A percentile compares a stretch with the other conserved stretches of the same genome.
Evolutionary conservation across 1,140 invertebrate species (phyloP).

Genomic region (Heliothis subflexa): DNA sequence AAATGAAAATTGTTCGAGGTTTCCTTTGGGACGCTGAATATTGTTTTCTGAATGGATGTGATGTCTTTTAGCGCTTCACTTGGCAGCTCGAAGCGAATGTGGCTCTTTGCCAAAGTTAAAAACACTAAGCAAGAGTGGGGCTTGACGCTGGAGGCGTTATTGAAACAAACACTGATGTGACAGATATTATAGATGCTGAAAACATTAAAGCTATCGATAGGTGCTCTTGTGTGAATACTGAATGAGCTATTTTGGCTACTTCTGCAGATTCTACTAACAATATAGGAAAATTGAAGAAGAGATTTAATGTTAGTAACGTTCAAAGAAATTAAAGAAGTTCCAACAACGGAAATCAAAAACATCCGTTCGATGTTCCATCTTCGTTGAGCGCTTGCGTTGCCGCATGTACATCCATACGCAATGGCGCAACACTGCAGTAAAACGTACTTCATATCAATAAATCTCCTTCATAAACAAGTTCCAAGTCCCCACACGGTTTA

Average conservation of each 20-base stretch:
- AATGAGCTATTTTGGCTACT: background rate
- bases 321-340: constrained; percentile 21
- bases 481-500: constrained; percentile 61
- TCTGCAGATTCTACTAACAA: too few species aligned
- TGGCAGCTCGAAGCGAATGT: background rate
- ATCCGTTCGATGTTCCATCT: constrained; percentile 33
- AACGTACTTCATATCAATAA: constrained; percentile 63
- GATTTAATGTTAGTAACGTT: background rate
- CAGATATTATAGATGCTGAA: background rate
- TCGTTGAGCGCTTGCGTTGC: constrained; percentile 31
- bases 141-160: background rate
- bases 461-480: constrained; percentile 69
- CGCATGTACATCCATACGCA: constrained; percentile 46
- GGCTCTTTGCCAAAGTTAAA: constrained; percentile 17
- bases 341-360: constrained; percentile 11
- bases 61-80: constrained; percentile 24
- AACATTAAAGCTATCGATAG: background rate
- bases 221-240: background rate
- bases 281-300: too few species aligned
- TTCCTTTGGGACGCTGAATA: background rate
- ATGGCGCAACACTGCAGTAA: constrained; percentile 51
- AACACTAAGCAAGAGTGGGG: constrained; percentile 8
- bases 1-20: background rate
- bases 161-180: constrained; percentile 18
- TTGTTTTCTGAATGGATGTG: constrained; percentile 25